Evolutionary conservation across 2,888 invertebrate species (phyloP), one percentile per base, ranked within the genome.

Genomic region (Polydrusus cervinus): DNA sequence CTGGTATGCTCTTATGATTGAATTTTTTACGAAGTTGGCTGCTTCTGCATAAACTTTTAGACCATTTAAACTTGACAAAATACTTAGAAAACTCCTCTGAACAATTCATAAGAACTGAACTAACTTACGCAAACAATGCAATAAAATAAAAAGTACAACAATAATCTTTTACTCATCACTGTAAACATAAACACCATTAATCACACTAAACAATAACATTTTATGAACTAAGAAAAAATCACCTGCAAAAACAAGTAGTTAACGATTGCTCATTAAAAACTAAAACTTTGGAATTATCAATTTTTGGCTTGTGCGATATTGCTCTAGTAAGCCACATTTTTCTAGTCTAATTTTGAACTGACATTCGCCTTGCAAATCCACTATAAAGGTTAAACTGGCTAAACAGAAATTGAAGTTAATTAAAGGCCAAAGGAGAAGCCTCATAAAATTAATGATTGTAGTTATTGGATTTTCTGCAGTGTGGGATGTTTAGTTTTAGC

Each of bases 161-260:
- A 25, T 25, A 25, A 25, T 3, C 25, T 25, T 25, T 25, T 25
- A 5, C 25, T 25, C 5, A 5, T 25, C 25, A 25, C 34, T 34
- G 10, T 34, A 34, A 7, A 34, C 34, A 9, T 8, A 10, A 34
- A 34, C 34, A 34, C 34, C 34, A 34, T 3, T 47, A 71, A 16
- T 18, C 25, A 47, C 14, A 60, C 49, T 18, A 43, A 11, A 47
- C 10, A 49, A 25, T n/a, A n/a, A n/a, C n/a, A 40, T n/a, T 55
- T 18, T 16, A 49, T 16, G 30, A 55, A 34, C 11, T 3, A 57
- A n/a, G n/a, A n/a, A 18, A 18, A 16, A 16, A 51, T 34, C 6
- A 94, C 94, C 94, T 93, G 92, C 94, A 94, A 88, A 94, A 94
- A 86, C 94, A 94, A 83, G 93, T 93, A 86, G 94, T 93, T 76